Base-by-base conservation (phyloP, 2,888 invertebrate species). In the Agriotes lineatus region DNA sequence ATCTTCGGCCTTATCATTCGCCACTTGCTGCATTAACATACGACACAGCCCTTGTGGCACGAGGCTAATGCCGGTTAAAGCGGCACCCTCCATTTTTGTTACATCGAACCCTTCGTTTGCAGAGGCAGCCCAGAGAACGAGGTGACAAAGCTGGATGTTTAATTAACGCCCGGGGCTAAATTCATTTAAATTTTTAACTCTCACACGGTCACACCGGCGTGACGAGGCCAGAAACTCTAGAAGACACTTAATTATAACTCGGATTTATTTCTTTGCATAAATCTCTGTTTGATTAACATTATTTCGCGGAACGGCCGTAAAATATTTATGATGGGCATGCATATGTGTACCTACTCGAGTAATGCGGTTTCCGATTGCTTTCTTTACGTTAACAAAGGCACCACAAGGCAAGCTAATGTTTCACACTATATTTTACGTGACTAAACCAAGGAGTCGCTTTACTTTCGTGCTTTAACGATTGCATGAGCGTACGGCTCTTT, bases 1-100 rank as follows among this genome's bases (percentile, higher is more conserved):
- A 79, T 78, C 77, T 77, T 72, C 74, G 76, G 77, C 79, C 75
- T 80, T 79, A 80, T 80, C 77, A 77, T 77, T 75, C 74, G 72
- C 72, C 74, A 77, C 76, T 75, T 73, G 74, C 70, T 64, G 64
- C 75, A 76, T 78, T 79, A 77, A 75, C 79, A 79, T 77, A 76
- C 72, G 69, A 72, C 42, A 64, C 9, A 20, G 35, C 4, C 72
- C 72, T 3, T 25, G 25, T 7, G 6, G 20, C 64, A 48, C 64
- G 54, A 56, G 10, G 42, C 25, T 42, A 50, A 52, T 18, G 16
- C n/a, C 9, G 20, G 18, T 42, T 10, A 12, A 18, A 16, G 25
- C 18, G 33, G 22, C 20, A 22, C 48, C 22, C 2, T 22, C 3
- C 20, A 20, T 1, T 22, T n/a, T 22, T 48, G 19, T n/a, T 14